Base-by-base conservation (phyloP, 2,888 invertebrate genomes). In the Thysanoteuthis rhombus region DNA sequence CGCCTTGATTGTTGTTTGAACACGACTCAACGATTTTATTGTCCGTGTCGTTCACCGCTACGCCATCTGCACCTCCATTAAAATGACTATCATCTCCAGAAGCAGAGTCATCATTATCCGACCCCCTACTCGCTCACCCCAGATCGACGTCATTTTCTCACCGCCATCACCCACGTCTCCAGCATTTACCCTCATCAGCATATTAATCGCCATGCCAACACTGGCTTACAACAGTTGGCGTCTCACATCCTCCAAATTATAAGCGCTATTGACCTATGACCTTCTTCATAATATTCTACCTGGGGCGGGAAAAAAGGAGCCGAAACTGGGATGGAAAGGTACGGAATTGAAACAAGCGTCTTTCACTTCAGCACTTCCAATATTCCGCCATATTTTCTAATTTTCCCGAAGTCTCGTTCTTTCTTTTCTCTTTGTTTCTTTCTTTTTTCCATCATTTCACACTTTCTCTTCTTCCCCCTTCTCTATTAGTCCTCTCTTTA, bases 181-280 rank as follows among this genome's bases (percentile, higher is more conserved):
- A 0, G 4, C 52, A 52, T 52, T 75, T 36, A 36, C 10, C 75
- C 12, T 19, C n/a, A 28, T 58, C 25, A 25, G 12, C 75, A 75
- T 75, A 75, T 75, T 36, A n/a, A 36, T 3, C 75, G 75, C n/a
- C 75, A 36, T 75, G 75, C 75, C 75, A 75, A 75, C 75, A 75
- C 36, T 75, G n/a, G n/a, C 75, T 75, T 75, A 75, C 75, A n/a
- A 75, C 75, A n/a, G n/a, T 75, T 75, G 75, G 75, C 75, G 75
- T 75, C 75, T 75, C 75, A 75, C 75, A 75, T 75, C 75, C 75
- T 75, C n/a, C 75, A n/a, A 75, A 75, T 75, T 75, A 75, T 75
- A 75, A 75, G 12, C 36, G 75, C n/a, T 36, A 75, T 75, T 75
- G 75, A 10, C 75, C 75, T 75, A 4, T 75, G 75, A 75, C 75